Percentiles rank a stretch among this genome's conserved stretches.
Conservation (phyloP, 2,797 vertebrate genomes). For the Lepilemur ruficaudatus region DNA sequence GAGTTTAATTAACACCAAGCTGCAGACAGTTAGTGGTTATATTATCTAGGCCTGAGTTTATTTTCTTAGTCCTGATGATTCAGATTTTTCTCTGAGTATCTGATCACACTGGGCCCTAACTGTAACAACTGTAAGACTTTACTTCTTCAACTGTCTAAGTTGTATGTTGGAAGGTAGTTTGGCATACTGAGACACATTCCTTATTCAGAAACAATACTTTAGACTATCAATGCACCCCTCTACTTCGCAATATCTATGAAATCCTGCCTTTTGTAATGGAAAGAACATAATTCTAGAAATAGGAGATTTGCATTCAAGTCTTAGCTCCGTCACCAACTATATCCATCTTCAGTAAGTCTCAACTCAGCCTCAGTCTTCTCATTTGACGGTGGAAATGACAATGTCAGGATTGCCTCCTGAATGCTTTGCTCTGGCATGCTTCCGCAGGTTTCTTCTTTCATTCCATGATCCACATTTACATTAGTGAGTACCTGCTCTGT, state of each 20-base stretch:
- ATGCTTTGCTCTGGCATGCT: background rate
- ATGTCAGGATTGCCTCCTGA: background rate
- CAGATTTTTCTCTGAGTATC: slow-evolving; percentile 24
- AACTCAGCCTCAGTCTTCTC: background rate
- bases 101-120: background rate
- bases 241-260: too few species aligned
- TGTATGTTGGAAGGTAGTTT: too few species aligned
- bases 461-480: background rate
- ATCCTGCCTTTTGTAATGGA: background rate
- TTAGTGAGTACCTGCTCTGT: background rate
- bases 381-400: background rate
- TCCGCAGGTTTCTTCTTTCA: background rate
- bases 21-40: background rate
- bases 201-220: too few species aligned
- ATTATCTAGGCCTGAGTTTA: background rate
- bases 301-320: background rate
- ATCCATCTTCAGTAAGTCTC: background rate
- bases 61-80: slow-evolving; percentile 6
- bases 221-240: too few species aligned
- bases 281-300: background rate
- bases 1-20: background rate
- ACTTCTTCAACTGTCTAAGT: too few species aligned
- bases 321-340: background rate
- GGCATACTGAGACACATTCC: too few species aligned
- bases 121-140: background rate